Percentiles rank a stretch among this genome's conserved stretches.
These are phyloP conservation scores for Archips crataeganus DNA, from an alignment of 2,888 invertebrate species.

Conservation along the genomic window DNA sequence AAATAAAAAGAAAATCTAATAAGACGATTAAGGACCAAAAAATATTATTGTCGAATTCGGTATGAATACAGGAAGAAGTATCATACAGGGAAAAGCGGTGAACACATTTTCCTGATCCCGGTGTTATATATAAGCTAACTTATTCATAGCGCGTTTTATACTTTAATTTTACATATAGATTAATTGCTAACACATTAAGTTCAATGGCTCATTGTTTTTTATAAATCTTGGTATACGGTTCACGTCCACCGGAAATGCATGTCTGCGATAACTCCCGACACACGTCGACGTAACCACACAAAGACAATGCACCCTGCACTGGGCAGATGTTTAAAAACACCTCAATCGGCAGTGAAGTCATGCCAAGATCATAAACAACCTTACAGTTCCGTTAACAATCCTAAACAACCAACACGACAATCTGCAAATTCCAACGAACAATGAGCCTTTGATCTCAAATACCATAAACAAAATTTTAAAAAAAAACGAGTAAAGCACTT, in stretches of 20 bases:
- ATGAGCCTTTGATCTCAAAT: slow-evolving; percentile 43
- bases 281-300: slow-evolving; percentile 20
- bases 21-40: neutral
- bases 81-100: neutral
- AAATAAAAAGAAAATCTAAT: neutral
- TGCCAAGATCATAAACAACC: slow-evolving; percentile 57
- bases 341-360: slow-evolving; percentile 61
- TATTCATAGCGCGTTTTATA: neutral
- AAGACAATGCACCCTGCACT: slow-evolving; percentile 39
- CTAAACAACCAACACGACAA: slow-evolving; percentile 47
- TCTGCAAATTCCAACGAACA: slow-evolving; percentile 49
- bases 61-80: neutral
- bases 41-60: neutral
- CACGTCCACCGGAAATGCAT: slow-evolving; percentile 38
- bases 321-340: slow-evolving; percentile 51
- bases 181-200: neutral
- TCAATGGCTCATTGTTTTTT: neutral
- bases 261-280: slow-evolving; percentile 29
- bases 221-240: slow-evolving; percentile 12
- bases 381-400: slow-evolving; percentile 58
- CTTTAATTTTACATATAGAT: neutral
- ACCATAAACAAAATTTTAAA: slow-evolving; percentile 10
- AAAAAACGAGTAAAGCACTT: neutral
- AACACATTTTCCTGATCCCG: neutral
- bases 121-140: neutral